A percentile compares a stretch with the other conserved stretches of the same genome.
Evolutionary conservation across 2,888 invertebrate species (phyloP).

Genomic region (Sylvicola cinctus): DNA sequence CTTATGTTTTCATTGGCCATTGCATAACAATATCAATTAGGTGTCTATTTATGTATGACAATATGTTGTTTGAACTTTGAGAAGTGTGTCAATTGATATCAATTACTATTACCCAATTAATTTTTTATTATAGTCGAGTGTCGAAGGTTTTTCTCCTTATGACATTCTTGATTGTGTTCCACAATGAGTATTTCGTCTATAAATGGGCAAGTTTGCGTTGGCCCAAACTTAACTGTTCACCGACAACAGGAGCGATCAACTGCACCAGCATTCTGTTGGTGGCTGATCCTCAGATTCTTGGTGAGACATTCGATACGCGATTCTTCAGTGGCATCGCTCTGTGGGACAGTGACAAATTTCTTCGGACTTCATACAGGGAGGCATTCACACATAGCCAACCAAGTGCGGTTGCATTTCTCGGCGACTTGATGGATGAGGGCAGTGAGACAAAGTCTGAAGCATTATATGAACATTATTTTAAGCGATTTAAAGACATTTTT

Average conservation of each 20-base stretch:
- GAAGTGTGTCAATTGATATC: no score
- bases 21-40: no score
- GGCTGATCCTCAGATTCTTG: slow-evolving; percentile 87
- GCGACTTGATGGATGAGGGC: slow-evolving; percentile 91
- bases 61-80: no score
- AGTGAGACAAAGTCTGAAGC: slow-evolving; percentile 42
- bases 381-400: slow-evolving; percentile 55
- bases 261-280: slow-evolving; percentile 49
- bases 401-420: slow-evolving; percentile 71
- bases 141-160: no score
- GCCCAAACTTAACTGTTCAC: no score
- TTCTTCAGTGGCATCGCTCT: slow-evolving; percentile 47
- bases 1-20: no score
- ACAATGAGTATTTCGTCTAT: no score
- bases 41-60: no score
- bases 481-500: slow-evolving; percentile 44
- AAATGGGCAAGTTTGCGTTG: no score
- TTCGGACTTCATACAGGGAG: slow-evolving; percentile 53
- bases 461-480: slow-evolving; percentile 53
- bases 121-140: no score
- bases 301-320: slow-evolving; percentile 49
- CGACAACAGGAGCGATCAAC: slow-evolving; percentile 11
- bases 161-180: no score
- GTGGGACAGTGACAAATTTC: slow-evolving; percentile 79
- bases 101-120: no score